These are phyloP conservation scores for Elachura formosa DNA, from an alignment of 2,113 vertebrate species.

Conservation along the genomic window DNA sequence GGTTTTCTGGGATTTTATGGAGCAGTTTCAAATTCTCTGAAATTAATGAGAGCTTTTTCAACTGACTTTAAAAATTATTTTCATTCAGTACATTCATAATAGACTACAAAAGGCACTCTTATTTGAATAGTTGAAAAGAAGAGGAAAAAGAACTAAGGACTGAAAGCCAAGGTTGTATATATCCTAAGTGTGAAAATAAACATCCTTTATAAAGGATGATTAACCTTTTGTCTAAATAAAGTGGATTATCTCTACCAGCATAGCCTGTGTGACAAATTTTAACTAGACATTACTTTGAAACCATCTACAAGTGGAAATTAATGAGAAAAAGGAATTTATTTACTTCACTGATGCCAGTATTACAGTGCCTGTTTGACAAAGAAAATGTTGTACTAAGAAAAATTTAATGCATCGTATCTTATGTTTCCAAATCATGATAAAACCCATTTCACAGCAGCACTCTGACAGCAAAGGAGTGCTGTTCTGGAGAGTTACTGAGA, in stretches of 20 bases:
- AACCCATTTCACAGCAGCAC: background rate
- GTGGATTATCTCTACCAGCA: background rate
- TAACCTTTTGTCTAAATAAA: constrained; percentile 9
- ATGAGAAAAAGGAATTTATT: background rate
- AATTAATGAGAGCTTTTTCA: background rate
- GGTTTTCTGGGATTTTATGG: background rate
- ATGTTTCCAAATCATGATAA: background rate
- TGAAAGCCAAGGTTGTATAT: background rate
- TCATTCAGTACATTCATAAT: background rate
- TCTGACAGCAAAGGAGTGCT: background rate
- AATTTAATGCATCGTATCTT: background rate
- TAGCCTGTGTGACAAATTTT: background rate
- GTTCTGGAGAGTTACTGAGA: background rate
- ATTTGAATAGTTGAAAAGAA: background rate
- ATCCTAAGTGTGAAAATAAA: background rate
- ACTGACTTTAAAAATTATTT: background rate
- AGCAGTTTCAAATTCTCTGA: background rate
- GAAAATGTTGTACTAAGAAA: background rate
- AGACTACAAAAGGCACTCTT: background rate
- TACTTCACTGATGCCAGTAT: background rate
- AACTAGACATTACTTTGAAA: background rate
- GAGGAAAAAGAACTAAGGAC: background rate
- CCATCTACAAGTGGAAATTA: background rate
- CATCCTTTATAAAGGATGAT: background rate
- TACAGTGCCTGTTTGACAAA: background rate